Evolutionary conservation across 2,113 vertebrate species (phyloP).

Genomic region (Meles meles): DNA sequence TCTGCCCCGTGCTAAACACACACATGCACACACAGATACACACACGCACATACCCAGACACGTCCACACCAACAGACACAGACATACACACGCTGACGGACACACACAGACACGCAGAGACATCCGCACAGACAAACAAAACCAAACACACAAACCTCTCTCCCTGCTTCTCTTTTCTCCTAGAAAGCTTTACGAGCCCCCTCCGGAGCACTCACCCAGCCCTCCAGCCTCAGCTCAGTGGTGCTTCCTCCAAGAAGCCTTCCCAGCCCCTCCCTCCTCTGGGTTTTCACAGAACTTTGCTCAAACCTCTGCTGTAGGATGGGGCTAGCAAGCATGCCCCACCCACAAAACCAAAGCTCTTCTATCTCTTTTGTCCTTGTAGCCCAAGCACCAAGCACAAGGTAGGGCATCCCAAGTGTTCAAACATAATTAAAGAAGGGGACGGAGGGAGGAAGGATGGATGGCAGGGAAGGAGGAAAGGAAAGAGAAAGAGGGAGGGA

Average conservation of each 20-base stretch:
- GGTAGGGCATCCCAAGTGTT: background rate
- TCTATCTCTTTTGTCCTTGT: background rate
- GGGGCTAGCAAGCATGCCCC: background rate
- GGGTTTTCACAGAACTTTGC: background rate
- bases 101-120: too few species aligned
- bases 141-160: background rate
- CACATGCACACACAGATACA: background rate
- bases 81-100: background rate
- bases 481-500: rapidly evolving
- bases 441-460: background rate
- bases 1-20: too few species aligned
- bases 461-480: rapidly evolving
- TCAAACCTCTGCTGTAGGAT: background rate
- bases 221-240: background rate
- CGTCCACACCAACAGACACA: background rate
- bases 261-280: background rate
- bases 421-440: background rate
- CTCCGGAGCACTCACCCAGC: background rate
- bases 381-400: background rate
- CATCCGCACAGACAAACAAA: too few species aligned
- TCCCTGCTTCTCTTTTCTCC: background rate
- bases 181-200: background rate
- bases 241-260: background rate
- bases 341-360: background rate
- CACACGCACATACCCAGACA: rapidly evolving